These are phyloP conservation scores for Exephanes ischioxanthus DNA, from an alignment of 2,888 invertebrate species.

Conservation along the genomic window DNA sequence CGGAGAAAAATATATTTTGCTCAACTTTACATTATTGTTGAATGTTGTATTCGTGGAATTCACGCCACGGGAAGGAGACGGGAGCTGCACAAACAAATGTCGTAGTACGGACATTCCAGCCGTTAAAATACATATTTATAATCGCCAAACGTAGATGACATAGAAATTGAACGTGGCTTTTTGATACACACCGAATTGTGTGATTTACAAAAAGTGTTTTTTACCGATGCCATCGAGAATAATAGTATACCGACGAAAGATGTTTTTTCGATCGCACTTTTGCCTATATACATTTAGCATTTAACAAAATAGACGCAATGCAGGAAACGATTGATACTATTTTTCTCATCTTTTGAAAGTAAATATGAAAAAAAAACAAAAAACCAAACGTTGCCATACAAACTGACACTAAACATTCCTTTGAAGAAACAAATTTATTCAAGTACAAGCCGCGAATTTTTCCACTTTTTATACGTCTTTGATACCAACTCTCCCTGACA, in stretches of 20 bases:
- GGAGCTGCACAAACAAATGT: not conserved
- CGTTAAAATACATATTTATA: constrained; percentile 13
- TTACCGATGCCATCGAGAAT: constrained; percentile 17
- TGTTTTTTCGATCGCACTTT: constrained; percentile 50
- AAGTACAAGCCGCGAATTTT: constrained; percentile 72
- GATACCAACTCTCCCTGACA: constrained; percentile 55
- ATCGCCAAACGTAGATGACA: constrained; percentile 8
- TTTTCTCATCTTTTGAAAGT: constrained; percentile 58
- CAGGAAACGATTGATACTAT: constrained; percentile 53
- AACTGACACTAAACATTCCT: constrained; percentile 61
- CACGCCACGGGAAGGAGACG: not conserved
- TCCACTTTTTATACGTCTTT: constrained; percentile 77
- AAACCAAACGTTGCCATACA: constrained; percentile 58
- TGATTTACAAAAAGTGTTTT: constrained; percentile 30
- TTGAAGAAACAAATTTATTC: constrained; percentile 62
- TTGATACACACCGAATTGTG: constrained; percentile 27
- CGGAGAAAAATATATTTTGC: constrained; percentile 4
- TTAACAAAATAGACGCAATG: constrained; percentile 25
- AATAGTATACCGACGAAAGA: constrained; percentile 24
- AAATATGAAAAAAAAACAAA: constrained; percentile 30
- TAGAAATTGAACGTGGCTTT: constrained; percentile 19
- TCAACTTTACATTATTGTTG: constrained; percentile 7
- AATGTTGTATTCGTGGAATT: not conserved
- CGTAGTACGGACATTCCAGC: constrained; percentile 22
- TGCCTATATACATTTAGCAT: constrained; percentile 58